Evolutionary conservation across 2,113 vertebrate genomes (phyloP), one percentile per base, ranked within the genome.

Genomic region (Pollachius pollachius): DNA sequence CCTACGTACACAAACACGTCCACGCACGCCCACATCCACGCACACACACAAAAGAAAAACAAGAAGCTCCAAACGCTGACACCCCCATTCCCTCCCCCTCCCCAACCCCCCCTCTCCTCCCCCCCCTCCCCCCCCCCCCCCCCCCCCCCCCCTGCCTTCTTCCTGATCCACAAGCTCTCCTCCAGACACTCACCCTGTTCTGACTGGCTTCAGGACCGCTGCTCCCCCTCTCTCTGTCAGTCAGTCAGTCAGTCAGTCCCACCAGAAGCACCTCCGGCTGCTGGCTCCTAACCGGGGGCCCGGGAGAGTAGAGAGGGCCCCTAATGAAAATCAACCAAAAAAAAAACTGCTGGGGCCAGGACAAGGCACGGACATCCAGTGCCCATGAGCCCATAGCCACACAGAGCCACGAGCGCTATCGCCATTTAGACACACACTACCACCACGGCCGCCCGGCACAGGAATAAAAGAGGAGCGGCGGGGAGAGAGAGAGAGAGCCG

Each of bases 121-220:
- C 63, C 19, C 61, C 52, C 78, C 61, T 62, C 62, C 67, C 57
- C 70, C 30, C 67, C 61, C 73, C 67, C 63, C 65, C 79, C 64
- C 84, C 72, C 73, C 78, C 80, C 86, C 76, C 67, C 86, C 68
- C 68, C 81, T 69, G 86, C 83, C 86, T 83, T 87, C 82, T 79
- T 84, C 89, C 89, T 82, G 84, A 86, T 87, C 74, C 84, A 86
- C 68, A 84, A 87, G 85, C 85, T 75, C 74, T 9, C 41, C 41
- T 48, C 73, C 85, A 73, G 80, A 83, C 77, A 91, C 88, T 90
- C 83, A 91, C 89, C 89, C 58, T 77, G 63, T 76, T 82, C 75
- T 74, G 84, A 76, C 79, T 77, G 79, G 70, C 82, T 74, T 72
- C 30, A 64, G 64, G 59, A 69, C 70, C 82, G 77, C 76, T 70